Conservation (phyloP, 2,113 vertebrate genomes). For the Pseudorhombus dupliciocellatus region DNA sequence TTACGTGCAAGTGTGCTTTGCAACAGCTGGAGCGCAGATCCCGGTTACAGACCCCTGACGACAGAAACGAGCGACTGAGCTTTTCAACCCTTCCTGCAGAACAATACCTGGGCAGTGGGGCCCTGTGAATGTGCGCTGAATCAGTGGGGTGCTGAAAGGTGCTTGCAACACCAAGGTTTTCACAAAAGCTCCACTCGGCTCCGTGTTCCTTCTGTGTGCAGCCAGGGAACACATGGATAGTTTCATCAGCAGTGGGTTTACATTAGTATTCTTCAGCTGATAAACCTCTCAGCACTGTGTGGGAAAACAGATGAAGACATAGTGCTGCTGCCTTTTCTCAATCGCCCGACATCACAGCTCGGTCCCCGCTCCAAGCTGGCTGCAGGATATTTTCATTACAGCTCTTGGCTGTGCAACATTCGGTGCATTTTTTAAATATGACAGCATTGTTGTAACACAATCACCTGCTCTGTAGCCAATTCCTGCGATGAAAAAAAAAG, state of each 20-base stretch:
- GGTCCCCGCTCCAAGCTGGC: slow-evolving; percentile 44
- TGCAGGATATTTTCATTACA: slow-evolving; percentile 56
- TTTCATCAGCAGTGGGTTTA: slow-evolving; percentile 65
- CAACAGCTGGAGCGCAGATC: slow-evolving; percentile 67
- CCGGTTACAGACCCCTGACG: slow-evolving; percentile 45
- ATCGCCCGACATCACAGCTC: slow-evolving; percentile 32
- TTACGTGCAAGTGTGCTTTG: slow-evolving; percentile 30
- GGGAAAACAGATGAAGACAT: slow-evolving; percentile 52
- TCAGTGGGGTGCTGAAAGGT: slow-evolving; percentile 75
- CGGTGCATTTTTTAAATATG: slow-evolving; percentile 19
- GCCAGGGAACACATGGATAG: slow-evolving; percentile 49
- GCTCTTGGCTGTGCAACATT: slow-evolving; percentile 38
- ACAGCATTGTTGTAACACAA: slow-evolving; percentile 66
- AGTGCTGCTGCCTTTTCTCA: slow-evolving; percentile 50
- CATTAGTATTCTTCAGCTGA: slow-evolving; percentile 66
- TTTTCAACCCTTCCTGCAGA: slow-evolving; percentile 31
- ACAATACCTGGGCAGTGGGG: slow-evolving; percentile 48
- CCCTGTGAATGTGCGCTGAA: slow-evolving; percentile 61
- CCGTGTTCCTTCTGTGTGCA: slow-evolving; percentile 6
- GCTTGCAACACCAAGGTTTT: slow-evolving; percentile 59
- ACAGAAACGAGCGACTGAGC: slow-evolving; percentile 63
- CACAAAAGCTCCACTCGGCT: slow-evolving; percentile 19
- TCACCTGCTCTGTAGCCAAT: slow-evolving; percentile 58
- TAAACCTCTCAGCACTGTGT: slow-evolving; percentile 68
- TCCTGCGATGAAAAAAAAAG: slow-evolving; percentile 53